Evolutionary conservation across 2,888 invertebrate species (phyloP).

Genomic region (Spilarctia lutea): DNA sequence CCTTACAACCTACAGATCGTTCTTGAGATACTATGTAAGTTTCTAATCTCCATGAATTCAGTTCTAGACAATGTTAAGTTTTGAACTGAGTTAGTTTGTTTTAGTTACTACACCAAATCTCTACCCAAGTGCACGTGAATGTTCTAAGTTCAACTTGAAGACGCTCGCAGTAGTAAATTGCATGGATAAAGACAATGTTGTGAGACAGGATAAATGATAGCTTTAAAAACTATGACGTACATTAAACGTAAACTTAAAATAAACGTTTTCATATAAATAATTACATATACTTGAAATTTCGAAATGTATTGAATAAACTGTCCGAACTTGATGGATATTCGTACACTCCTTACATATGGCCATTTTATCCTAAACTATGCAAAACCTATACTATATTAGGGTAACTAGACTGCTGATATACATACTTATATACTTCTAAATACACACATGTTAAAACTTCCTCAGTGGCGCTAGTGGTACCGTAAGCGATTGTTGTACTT

Average conservation of each 20-base stretch:
- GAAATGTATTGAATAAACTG: not conserved
- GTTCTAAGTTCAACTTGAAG: slow-evolving; percentile 14
- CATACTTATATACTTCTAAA: too few species aligned
- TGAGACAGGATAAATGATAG: not conserved
- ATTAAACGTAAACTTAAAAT: not conserved
- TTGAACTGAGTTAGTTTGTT: slow-evolving; percentile 32
- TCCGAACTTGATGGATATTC: too few species aligned
- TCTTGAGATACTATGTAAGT: slow-evolving; percentile 25
- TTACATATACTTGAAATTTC: not conserved
- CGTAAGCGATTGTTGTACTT: too few species aligned
- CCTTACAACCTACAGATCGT: slow-evolving; percentile 14
- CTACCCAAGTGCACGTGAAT: slow-evolving; percentile 29
- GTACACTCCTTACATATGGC: too few species aligned
- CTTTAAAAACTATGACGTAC: not conserved
- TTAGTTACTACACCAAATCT: slow-evolving; percentile 30
- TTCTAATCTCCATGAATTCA: slow-evolving; percentile 30
- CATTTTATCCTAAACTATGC: too few species aligned
- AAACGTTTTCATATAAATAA: not conserved
- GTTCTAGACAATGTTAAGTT: slow-evolving; percentile 33
- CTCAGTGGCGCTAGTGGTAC: too few species aligned
- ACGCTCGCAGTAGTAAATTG: not conserved
- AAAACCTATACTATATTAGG: too few species aligned
- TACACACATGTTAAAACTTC: too few species aligned
- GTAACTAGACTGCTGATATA: too few species aligned
- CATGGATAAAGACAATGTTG: slow-evolving; percentile 10